Evolutionary conservation across 2,113 vertebrate species (phyloP).

Genomic region (Atrichornis clamosus): DNA sequence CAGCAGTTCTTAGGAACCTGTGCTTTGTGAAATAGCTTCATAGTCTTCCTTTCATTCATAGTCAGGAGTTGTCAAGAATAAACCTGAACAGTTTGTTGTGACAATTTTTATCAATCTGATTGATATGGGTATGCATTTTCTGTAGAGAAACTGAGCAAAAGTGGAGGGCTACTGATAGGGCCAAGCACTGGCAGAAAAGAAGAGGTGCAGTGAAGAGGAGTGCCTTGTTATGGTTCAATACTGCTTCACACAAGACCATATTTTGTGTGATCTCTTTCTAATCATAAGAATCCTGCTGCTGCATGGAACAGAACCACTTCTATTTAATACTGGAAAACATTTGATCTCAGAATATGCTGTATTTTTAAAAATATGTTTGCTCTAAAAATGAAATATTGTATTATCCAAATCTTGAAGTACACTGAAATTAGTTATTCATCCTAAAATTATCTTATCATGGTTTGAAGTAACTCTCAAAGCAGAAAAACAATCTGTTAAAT

Average conservation of each 20-base stretch:
- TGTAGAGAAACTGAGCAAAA: not conserved
- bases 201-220: not conserved
- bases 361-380: not conserved
- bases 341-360: not conserved
- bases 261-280: not conserved
- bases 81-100: not conserved
- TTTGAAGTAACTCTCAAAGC: not conserved
- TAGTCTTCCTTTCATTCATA: not conserved
- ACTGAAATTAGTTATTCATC: not conserved
- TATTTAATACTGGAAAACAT: not conserved
- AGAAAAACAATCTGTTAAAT: not conserved
- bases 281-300: not conserved
- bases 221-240: not conserved
- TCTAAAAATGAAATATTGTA: not conserved
- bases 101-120: not conserved
- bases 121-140: not conserved
- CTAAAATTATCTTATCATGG: not conserved
- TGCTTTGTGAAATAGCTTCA: not conserved
- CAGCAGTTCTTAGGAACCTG: not conserved
- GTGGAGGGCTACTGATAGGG: not conserved
- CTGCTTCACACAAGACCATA: not conserved
- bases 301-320: not conserved
- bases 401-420: not conserved
- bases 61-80: not conserved
- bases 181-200: not conserved